These are phyloP conservation scores for Rhinichthys klamathensis DNA, from an alignment of 2,113 vertebrate genomes.

Conservation along the genomic window DNA sequence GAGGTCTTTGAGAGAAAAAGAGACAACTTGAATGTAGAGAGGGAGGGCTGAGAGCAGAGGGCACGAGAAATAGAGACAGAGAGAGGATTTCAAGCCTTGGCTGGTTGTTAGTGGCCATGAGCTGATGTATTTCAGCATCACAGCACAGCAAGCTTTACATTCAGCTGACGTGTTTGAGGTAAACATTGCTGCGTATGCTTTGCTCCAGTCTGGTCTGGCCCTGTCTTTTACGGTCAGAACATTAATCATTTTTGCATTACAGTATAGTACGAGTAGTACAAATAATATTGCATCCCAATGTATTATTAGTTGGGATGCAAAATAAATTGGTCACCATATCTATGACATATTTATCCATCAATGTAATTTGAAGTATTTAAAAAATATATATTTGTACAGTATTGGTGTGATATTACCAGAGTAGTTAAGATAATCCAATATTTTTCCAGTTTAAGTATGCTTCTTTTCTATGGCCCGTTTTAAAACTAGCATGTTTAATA, in stretches of 20 bases:
- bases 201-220: neutral
- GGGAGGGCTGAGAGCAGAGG: slow-evolving; percentile 12
- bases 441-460: neutral
- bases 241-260: neutral
- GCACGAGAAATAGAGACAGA: slow-evolving; percentile 21
- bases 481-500: too few species aligned
- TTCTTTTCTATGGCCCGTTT: neutral
- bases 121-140: slow-evolving; percentile 41
- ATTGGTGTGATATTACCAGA: neutral
- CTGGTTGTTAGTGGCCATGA: slow-evolving; percentile 44
- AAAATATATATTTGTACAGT: neutral
- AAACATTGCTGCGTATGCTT: slow-evolving; percentile 13
- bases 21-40: slow-evolving; percentile 52
- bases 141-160: slow-evolving; percentile 6
- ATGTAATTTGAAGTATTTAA: neutral
- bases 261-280: neutral
- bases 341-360: neutral
- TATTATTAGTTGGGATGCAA: neutral
- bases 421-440: neutral
- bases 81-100: slow-evolving; percentile 46
- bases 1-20: slow-evolving; percentile 58
- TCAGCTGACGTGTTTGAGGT: neutral
- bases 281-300: neutral
- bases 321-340: neutral
- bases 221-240: neutral